A percentile compares a stretch with the other conserved stretches of the same genome.
Conservation (phyloP, 2,888 invertebrate genomes). For the Stenotaenia linearis region DNA sequence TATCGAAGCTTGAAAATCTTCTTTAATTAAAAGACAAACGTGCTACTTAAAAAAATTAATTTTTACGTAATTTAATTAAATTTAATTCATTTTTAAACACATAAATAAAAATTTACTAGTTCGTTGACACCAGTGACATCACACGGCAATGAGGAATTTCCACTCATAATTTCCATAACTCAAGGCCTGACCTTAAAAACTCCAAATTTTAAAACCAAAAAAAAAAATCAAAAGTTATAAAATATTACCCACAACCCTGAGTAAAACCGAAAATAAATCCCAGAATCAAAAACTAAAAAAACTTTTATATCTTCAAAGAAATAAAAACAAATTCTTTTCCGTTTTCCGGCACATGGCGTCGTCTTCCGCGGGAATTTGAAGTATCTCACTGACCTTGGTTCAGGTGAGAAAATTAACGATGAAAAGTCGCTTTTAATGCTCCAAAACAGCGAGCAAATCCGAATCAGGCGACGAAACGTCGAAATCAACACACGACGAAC, state of each 20-base stretch:
- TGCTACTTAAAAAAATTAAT: not conserved
- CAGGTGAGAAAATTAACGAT: conserved; percentile 1
- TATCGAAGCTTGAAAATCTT: too few relatives aligned
- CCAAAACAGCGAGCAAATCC: not conserved
- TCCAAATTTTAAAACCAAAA: not conserved
- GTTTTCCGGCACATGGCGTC: conserved; percentile 2
- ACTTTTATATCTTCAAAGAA: not conserved
- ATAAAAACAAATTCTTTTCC: not conserved
- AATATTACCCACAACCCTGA: not conserved
- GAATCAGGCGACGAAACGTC: not conserved
- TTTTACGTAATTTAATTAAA: not conserved
- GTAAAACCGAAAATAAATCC: not conserved
- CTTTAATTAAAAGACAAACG: too few relatives aligned
- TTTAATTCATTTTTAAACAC: not conserved
- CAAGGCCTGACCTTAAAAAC: not conserved
- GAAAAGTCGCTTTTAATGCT: not conserved
- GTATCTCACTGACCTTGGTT: not conserved
- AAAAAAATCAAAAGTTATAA: not conserved
- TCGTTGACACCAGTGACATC: conserved; percentile 5
- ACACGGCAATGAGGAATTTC: not conserved
- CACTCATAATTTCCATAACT: not conserved
- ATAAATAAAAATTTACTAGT: not conserved
- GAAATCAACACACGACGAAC: not conserved
- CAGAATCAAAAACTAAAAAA: not conserved
- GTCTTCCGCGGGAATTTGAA: conserved; percentile 26